Conservation (phyloP, 2,888 invertebrate genomes). For the Merodon equestris region DNA sequence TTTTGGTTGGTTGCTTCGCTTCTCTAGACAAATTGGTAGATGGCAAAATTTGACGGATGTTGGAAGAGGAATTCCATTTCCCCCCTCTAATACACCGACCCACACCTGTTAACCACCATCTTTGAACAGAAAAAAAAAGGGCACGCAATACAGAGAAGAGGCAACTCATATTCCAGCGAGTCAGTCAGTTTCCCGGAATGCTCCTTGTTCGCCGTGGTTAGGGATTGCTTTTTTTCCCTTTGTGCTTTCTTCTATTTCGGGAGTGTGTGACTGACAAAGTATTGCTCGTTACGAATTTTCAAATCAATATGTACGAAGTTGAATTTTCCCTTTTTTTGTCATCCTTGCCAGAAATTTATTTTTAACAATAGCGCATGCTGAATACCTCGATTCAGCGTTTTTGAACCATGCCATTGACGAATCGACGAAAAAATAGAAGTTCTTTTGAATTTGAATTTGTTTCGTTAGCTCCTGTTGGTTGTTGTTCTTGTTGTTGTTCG, state of each 20-base stretch:
- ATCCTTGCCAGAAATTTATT: conserved; percentile 62
- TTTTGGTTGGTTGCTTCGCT: conserved; percentile 28
- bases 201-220: conserved; percentile 27
- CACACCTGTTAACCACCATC: neutral
- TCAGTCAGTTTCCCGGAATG: conserved; percentile 33
- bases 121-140: conserved; percentile 11
- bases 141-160: conserved; percentile 36
- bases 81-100: neutral
- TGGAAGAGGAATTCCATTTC: conserved; percentile 58
- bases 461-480: conserved; percentile 35
- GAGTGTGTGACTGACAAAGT: conserved; percentile 60
- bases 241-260: conserved; percentile 8
- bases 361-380: conserved; percentile 61
- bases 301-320: conserved; percentile 59
- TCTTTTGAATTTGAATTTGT: conserved; percentile 61
- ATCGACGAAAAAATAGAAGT: conserved; percentile 6
- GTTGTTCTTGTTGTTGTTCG: conserved; percentile 20
- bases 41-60: conserved; percentile 58
- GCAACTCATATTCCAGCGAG: conserved; percentile 51
- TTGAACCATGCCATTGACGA: conserved; percentile 5
- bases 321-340: conserved; percentile 43
- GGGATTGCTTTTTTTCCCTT: conserved; percentile 17
- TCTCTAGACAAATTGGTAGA: conserved; percentile 59
- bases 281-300: conserved; percentile 56
- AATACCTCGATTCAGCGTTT: conserved; percentile 60